A percentile compares a stretch with the other conserved stretches of the same genome.
Evolutionary conservation across 2,113 vertebrate species (phyloP).

Genomic region (Plotosus lineatus): DNA sequence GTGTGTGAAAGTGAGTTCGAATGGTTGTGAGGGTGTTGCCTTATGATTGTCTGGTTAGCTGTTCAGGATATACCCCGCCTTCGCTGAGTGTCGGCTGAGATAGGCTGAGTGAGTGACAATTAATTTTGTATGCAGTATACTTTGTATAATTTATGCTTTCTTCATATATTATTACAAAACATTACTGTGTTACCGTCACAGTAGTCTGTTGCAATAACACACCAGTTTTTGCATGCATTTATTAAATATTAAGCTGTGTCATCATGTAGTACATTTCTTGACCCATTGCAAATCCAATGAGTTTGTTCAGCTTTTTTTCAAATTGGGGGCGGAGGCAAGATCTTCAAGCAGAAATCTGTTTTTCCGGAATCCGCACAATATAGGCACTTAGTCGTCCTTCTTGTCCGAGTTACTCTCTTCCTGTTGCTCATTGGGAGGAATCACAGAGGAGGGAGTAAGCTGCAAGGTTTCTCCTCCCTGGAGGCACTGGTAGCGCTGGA

Average conservation of each 20-base stretch:
- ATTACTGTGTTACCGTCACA: not conserved
- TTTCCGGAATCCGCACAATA: not conserved
- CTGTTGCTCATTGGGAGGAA: conserved; percentile 60
- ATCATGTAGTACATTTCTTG: not conserved
- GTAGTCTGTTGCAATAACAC: not conserved
- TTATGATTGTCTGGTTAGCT: too few species aligned
- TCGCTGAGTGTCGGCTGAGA: too few species aligned
- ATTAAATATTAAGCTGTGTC: not conserved
- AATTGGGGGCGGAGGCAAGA: too few species aligned
- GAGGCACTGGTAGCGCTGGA: conserved; percentile 85
- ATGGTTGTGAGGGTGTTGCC: too few species aligned
- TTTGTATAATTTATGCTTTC: not conserved
- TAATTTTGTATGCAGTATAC: not conserved
- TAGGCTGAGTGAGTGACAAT: too few species aligned
- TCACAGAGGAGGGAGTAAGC: conserved; percentile 57
- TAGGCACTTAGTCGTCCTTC: conserved; percentile 84
- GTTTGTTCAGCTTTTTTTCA: too few species aligned
- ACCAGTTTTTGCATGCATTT: not conserved
- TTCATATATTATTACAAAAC: not conserved
- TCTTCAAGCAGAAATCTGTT: not conserved
- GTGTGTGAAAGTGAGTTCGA: too few species aligned
- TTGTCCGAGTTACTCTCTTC: conserved; percentile 86
- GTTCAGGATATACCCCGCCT: too few species aligned
- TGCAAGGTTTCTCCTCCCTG: conserved; percentile 62
- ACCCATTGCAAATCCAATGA: not conserved